Percentiles rank a stretch among this genome's conserved stretches.
Conservation (phyloP, 2,888 invertebrate species). For the Carabus problematicus region DNA sequence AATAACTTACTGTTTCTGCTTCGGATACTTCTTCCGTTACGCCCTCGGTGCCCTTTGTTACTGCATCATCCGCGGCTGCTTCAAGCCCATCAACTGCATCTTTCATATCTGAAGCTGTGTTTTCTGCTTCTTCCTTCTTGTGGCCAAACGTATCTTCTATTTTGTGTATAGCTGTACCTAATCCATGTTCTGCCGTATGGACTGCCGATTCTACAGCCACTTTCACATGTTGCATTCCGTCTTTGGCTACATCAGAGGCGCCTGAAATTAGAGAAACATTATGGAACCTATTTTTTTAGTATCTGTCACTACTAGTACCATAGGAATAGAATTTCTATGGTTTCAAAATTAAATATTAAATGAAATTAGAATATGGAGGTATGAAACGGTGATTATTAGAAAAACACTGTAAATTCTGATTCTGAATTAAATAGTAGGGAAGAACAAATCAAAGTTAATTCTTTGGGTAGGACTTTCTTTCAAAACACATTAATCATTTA, state of each 20-base stretch:
- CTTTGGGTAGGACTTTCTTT: too few relatives aligned
- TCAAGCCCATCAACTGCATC: conserved; percentile 48
- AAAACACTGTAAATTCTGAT: too few relatives aligned
- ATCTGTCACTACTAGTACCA: too few relatives aligned
- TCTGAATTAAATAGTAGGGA: too few relatives aligned
- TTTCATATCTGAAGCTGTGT: conserved; percentile 22
- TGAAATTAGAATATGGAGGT: too few relatives aligned
- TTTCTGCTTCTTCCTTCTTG: conserved; percentile 47
- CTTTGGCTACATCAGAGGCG: conserved; percentile 53
- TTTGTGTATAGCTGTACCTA: conserved; percentile 54
- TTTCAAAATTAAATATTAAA: too few relatives aligned
- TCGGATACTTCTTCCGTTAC: conserved; percentile 54
- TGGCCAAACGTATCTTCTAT: conserved; percentile 53
- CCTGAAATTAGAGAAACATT: conserved; percentile 50
- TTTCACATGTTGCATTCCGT: conserved; percentile 55
- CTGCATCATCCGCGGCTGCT: conserved; percentile 50
- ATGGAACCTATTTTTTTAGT: conserved; percentile 6
- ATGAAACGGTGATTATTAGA: too few relatives aligned
- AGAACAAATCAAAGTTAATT: too few relatives aligned
- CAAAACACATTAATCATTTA: too few relatives aligned
- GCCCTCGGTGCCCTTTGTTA: conserved; percentile 49
- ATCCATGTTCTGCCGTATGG: conserved; percentile 53
- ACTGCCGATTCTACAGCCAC: conserved; percentile 53
- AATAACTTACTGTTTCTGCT: conserved; percentile 52
- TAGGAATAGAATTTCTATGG: too few relatives aligned